phyloP scores from a whole-genome alignment of 2,113 vertebrate genomes.

The Lophotis ruficrista region DNA sequence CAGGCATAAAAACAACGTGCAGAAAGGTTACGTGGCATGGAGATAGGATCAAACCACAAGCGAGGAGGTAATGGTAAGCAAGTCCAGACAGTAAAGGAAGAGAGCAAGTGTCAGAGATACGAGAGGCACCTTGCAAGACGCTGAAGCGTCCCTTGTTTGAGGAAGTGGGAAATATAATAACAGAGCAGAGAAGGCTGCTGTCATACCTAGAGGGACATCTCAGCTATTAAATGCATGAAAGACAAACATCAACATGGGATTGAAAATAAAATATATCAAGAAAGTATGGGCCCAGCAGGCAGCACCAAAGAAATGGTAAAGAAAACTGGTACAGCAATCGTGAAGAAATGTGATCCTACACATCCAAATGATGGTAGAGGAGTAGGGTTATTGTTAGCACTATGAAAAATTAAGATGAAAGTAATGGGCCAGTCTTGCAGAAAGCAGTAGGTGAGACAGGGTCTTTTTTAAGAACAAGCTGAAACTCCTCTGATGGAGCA shows the following conservation, averaged over 20 bases:
- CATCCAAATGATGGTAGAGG: not conserved
- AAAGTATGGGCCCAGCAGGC: not conserved
- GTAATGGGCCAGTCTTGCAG: not conserved
- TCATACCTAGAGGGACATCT: not conserved
- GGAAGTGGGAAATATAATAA: not conserved
- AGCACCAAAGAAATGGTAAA: not conserved
- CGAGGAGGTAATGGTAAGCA: not conserved
- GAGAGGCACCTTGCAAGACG: not conserved
- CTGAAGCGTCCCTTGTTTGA: not conserved
- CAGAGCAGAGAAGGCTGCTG: not conserved
- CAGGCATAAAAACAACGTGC: not conserved
- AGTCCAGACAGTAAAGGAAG: not conserved
- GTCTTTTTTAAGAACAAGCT: not conserved
- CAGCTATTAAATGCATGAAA: not conserved
- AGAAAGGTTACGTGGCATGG: not conserved
- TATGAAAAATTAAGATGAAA: not conserved
- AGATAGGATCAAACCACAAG: not conserved
- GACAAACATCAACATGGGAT: fast-evolving
- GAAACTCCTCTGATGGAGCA: not conserved
- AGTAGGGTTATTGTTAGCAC: not conserved
- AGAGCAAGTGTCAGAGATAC: not conserved
- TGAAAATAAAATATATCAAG: not conserved
- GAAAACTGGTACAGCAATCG: not conserved
- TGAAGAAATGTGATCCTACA: not conserved
- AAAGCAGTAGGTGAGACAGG: not conserved